phyloP scores from a whole-genome alignment of 1,140 invertebrate species.

The Akabosia matsudoensis region DNA sequence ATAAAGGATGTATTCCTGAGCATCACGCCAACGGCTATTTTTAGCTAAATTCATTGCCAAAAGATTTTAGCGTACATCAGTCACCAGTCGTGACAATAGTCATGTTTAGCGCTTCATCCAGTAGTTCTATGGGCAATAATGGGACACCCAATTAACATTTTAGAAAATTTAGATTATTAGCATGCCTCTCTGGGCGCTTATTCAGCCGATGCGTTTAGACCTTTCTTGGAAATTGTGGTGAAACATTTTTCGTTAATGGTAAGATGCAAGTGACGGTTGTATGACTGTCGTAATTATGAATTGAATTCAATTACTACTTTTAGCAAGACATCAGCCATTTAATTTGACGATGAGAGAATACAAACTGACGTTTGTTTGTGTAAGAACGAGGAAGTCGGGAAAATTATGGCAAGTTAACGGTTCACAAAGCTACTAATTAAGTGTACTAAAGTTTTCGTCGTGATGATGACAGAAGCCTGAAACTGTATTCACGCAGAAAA shows the following conservation, averaged over 20 bases:
- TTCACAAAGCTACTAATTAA: not conserved
- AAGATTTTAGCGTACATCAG: too few species aligned
- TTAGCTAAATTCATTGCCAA: too few species aligned
- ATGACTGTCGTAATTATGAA: not conserved
- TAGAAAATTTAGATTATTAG: too few species aligned
- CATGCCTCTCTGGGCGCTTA: too few species aligned
- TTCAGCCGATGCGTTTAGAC: too few species aligned
- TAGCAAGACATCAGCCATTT: not conserved
- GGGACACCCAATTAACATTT: not conserved
- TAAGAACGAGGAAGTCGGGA: not conserved
- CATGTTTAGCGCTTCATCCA: not conserved
- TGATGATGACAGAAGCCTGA: not conserved
- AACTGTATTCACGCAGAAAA: not conserved
- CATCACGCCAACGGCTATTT: too few species aligned
- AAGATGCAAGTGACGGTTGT: not conserved
- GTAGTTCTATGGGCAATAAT: not conserved
- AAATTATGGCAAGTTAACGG: not conserved
- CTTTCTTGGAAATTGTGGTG: too few species aligned
- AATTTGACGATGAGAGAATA: too few species aligned
- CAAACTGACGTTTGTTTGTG: not conserved
- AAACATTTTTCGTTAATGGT: not conserved
- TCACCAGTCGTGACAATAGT: not conserved
- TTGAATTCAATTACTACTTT: not conserved
- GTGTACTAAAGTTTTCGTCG: not conserved
- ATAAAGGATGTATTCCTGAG: too few species aligned